Base-by-base conservation (phyloP, 2,888 invertebrate species). In the Torymus tubicola region DNA sequence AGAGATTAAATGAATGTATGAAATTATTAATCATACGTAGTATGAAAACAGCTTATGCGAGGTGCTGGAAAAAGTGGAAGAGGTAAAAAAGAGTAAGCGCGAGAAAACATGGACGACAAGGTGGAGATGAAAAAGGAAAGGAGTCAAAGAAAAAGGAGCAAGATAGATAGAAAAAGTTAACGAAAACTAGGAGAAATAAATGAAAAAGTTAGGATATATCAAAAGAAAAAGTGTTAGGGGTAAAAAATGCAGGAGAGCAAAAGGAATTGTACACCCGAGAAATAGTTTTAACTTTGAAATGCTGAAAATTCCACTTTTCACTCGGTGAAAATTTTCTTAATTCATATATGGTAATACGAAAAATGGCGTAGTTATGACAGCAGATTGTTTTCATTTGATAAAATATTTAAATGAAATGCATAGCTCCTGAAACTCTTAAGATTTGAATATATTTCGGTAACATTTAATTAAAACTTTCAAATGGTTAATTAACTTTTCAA, bases 281-380 rank as follows among this genome's bases (percentile, higher is more conserved):
- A 68, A 68, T 76, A 76, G 69, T 68, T 76, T 76, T 4, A 69
- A 75, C 75, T 75, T 75, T 68, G 60, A 55, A 68, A 76, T 68
- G 58, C 58, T 60, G 42, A 69, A 69, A 68, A 55, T 76, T 61
- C 60, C 16, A 63, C 76, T 76, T 76, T 76, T 63, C 14, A 55
- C 60, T 60, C 21, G 21, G 55, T 12, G 58, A 65, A 64, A 74
- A 64, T 65, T 50, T 58, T 64, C 57, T 75, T 31, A 60, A 67
- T 75, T 67, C 67, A 60, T 74, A 64, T 64, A 74, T 74, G 65
- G 57, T 55, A 74, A 57, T 74, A 57, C n/a, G n/a, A 74, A 65
- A 65, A 74, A 73, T 64, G 55, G 14, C 18, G 31, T 42, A 61
- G 53, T 55, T 65, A 57, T 58, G 65, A 65, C 64, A 64, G 64